phyloP scores from a whole-genome alignment of 1,140 invertebrate species.

The Oreohelix idahoensis region DNA sequence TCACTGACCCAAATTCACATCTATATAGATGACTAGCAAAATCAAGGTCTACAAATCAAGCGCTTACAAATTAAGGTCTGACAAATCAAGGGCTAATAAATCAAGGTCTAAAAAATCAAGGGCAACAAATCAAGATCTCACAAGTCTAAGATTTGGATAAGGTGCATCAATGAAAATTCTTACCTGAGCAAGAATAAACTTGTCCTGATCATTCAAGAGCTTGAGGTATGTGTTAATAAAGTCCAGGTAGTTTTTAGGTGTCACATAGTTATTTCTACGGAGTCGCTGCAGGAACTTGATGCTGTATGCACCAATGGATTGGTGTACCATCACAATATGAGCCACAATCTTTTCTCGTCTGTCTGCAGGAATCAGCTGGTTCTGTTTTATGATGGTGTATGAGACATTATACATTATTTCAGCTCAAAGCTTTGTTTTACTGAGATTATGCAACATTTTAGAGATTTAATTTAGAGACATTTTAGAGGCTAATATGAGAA shows the following conservation, averaged over 20 bases:
- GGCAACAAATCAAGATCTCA: too few relatives aligned
- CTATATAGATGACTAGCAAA: too few relatives aligned
- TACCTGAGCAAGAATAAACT: conserved; percentile 79
- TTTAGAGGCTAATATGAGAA: too few relatives aligned
- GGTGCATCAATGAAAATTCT: background rate
- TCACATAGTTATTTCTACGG: conserved; percentile 86
- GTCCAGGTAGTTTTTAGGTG: conserved; percentile 91
- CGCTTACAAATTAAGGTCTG: too few relatives aligned
- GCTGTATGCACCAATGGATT: conserved; percentile 81
- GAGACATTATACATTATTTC: background rate
- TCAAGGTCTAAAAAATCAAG: too few relatives aligned
- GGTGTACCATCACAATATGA: conserved; percentile 88
- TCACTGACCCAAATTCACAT: too few relatives aligned
- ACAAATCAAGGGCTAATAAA: too few relatives aligned
- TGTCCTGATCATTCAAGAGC: conserved; percentile 81
- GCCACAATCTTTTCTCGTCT: conserved; percentile 81
- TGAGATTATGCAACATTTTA: too few relatives aligned
- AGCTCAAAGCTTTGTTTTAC: background rate
- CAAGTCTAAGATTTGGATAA: too few relatives aligned
- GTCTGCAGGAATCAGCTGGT: conserved; percentile 77
- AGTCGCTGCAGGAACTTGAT: conserved; percentile 81
- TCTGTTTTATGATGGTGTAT: conserved; percentile 52
- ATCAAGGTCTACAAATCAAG: too few relatives aligned
- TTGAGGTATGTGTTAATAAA: conserved; percentile 85
- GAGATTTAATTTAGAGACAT: too few relatives aligned